Percentiles rank a stretch among this genome's conserved stretches.
phyloP scores from a whole-genome alignment of 2,888 invertebrate genomes.

The Syrista parreyssii region DNA sequence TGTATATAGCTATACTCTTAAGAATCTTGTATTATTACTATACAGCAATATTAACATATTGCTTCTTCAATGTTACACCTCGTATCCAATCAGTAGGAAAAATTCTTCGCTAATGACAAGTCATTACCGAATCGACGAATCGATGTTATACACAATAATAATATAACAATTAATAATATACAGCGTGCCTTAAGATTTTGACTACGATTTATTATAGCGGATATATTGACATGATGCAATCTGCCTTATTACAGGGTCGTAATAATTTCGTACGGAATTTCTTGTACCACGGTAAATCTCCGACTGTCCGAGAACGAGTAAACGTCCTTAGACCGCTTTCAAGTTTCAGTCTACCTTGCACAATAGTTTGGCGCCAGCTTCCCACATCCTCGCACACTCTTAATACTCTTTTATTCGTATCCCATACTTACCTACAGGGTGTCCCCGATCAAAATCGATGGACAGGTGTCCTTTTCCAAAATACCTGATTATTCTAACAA shows the following conservation, averaged over 20 bases:
- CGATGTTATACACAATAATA: no score
- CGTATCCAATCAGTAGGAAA: no score
- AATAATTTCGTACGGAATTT: not conserved
- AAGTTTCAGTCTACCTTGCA: slow-evolving; percentile 26
- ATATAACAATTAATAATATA: no score
- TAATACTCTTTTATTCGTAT: not conserved
- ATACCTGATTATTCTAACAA: no score
- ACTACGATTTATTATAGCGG: not conserved
- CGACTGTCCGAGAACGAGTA: slow-evolving; percentile 6
- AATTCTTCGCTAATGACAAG: no score
- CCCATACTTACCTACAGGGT: not conserved
- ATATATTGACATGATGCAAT: not conserved
- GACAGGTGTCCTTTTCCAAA: not conserved
- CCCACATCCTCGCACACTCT: slow-evolving; percentile 24
- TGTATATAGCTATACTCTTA: no score
- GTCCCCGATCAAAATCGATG: not conserved
- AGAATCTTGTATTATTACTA: no score
- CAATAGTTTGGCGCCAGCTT: slow-evolving; percentile 36
- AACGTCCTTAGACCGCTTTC: slow-evolving; percentile 31
- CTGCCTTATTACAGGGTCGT: no score
- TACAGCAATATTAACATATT: no score
- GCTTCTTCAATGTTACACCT: no score
- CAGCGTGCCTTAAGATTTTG: no score
- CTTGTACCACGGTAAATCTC: not conserved
- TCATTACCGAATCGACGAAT: no score